Conservation (phyloP, 2,888 invertebrate genomes). For the Calameuta filiformis region DNA sequence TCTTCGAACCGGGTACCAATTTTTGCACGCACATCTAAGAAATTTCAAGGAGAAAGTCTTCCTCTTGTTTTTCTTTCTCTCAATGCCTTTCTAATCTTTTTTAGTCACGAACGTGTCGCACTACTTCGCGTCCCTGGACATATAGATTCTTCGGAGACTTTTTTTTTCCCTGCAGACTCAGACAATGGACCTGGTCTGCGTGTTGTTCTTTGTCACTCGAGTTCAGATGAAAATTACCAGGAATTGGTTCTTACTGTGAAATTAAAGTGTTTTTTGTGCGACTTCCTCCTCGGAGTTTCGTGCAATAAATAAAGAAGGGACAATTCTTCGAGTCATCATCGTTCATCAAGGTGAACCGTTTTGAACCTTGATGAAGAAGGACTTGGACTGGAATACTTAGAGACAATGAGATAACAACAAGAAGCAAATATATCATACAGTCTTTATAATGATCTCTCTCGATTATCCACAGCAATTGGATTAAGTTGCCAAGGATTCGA, state of each 20-base stretch:
- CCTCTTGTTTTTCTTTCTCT: not conserved
- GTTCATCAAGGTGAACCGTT: not conserved
- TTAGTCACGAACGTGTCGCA: not conserved
- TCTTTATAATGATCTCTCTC: not conserved
- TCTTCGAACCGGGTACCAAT: not conserved
- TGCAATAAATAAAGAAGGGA: not conserved
- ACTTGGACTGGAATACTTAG: not conserved
- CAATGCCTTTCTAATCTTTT: not conserved
- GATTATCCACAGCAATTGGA: not conserved
- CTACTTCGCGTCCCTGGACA: not conserved
- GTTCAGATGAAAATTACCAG: not conserved
- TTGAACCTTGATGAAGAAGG: not conserved
- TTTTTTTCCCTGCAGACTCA: not conserved
- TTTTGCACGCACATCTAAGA: not conserved
- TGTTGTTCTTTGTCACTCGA: not conserved
- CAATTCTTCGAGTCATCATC: slow-evolving; percentile 1
- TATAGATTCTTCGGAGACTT: not conserved
- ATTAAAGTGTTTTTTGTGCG: not conserved
- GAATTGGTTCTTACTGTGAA: not conserved
- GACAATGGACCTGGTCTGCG: not conserved
- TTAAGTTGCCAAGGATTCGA: not conserved
- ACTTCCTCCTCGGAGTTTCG: not conserved
- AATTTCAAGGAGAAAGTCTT: not conserved
- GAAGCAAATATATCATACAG: not conserved
- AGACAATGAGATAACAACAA: not conserved